A percentile compares a stretch with the other conserved stretches of the same genome.
Conservation (phyloP, 1,140 invertebrate genomes). For the Papilio polytes region DNA sequence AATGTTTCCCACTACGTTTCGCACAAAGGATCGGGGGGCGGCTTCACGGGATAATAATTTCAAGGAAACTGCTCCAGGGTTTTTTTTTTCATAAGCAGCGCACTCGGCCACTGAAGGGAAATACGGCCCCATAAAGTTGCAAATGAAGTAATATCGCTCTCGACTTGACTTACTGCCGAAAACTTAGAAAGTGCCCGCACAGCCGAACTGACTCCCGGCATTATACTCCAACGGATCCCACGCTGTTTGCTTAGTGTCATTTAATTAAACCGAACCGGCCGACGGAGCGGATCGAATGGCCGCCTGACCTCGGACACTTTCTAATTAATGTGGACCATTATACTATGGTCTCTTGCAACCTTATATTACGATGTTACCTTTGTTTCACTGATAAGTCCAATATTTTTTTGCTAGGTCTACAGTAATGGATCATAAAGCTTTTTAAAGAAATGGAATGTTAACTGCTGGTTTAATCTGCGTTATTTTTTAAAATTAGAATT, state of each 20-base stretch:
- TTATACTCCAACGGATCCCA: constrained; percentile 48
- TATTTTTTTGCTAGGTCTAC: neutral
- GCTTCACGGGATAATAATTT: constrained; percentile 64
- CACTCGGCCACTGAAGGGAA: constrained; percentile 54
- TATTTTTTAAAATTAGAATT: constrained; percentile 13
- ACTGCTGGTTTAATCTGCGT: neutral
- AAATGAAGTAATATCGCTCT: constrained; percentile 69
- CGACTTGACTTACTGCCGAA: constrained; percentile 59
- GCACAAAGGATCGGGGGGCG: constrained; percentile 55
- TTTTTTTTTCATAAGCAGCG: constrained; percentile 59
- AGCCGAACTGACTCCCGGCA: constrained; percentile 24
- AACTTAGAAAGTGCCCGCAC: constrained; percentile 54
- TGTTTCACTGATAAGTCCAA: neutral
- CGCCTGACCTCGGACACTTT: constrained; percentile 43
- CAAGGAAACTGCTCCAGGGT: constrained; percentile 57
- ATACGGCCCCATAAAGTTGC: constrained; percentile 62
- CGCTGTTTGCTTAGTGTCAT: constrained; percentile 60
- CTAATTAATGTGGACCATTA: constrained; percentile 60
- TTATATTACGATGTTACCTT: neutral
- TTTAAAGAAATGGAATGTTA: neutral
- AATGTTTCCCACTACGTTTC: constrained; percentile 52
- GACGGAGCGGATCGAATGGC: constrained; percentile 42
- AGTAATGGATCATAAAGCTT: neutral
- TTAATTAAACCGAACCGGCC: constrained; percentile 66
- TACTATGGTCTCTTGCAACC: constrained; percentile 34